Base-by-base conservation (phyloP, 2,797 vertebrate species). In the Mormyrus proboscirostris region DNA sequence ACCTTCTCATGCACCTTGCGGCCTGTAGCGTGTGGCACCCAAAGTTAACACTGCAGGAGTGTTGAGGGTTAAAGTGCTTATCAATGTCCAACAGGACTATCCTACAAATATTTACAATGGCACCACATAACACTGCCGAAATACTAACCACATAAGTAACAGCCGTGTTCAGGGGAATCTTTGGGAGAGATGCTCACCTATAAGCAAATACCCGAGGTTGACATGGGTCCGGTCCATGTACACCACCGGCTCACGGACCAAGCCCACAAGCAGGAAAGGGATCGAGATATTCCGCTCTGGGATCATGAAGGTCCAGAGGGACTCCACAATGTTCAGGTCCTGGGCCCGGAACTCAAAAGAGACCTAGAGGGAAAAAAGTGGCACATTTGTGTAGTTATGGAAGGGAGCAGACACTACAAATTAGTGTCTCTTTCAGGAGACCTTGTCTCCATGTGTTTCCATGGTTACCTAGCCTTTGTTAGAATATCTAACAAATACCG, bases 191-290 rank as follows among this genome's bases (percentile, higher is more conserved):
- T 4, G 33, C 14, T 14, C 92, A 99, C 98, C 97, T 0, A 97
- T 91, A 88, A 97, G 94, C 41, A 97, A 90, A 69, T 94, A 95
- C 29, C 94, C 96, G 88, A 97, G 95, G 92, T 97, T 95, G 84
- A 99, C 87, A 90, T 97, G 94, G 87, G 95, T 93, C 89, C 93
- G 96, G 92, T 97, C 93, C 62, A 99, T 92, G 90, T 93, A 97
- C 87, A 98, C 93, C 0, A 94, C 76, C 0, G 97, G 97, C 59
- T 98, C 97, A 0, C 93, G 95, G 47, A 95, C 88, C 8, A 91
- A 94, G 55, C 97, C 98, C 90, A 98, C 96, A 89, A 97, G 94
- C 86, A 99, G 94, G 92, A 99, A 97, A 0, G 96, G 97, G 76
- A 98, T 88, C 0, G 95, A 95, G 90, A 98, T 90, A 0, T 93